These are phyloP conservation scores for Indri indri DNA, from an alignment of 2,113 vertebrate genomes.

Conservation along the genomic window DNA sequence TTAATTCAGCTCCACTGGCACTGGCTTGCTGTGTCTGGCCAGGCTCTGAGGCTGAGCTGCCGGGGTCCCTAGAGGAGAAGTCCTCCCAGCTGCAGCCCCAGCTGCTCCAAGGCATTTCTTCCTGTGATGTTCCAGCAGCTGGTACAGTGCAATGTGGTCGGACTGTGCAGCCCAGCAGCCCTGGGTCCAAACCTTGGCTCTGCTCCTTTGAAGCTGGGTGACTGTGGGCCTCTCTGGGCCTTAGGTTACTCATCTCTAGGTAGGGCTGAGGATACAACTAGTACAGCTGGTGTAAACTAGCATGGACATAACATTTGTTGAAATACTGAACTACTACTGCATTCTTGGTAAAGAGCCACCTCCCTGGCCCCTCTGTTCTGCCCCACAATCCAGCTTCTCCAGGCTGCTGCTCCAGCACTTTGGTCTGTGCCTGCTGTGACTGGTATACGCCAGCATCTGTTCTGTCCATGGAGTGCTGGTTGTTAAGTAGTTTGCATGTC, in stretches of 20 bases:
- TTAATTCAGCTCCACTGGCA: constrained; percentile 61
- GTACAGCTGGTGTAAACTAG: not conserved
- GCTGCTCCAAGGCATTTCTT: not conserved
- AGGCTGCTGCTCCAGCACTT: not conserved
- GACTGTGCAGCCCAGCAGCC: not conserved
- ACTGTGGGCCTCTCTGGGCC: not conserved
- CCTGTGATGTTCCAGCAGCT: not conserved
- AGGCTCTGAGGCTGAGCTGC: constrained; percentile 38
- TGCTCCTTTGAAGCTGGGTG: not conserved
- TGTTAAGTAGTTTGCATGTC: not conserved
- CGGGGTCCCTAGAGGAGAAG: constrained; percentile 32
- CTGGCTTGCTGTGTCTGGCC: constrained; percentile 47
- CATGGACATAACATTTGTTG: not conserved
- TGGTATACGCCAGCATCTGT: not conserved
- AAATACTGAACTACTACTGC: not conserved
- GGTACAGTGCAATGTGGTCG: not conserved
- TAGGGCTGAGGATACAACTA: not conserved
- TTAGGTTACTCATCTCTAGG: not conserved
- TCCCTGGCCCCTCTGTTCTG: not conserved
- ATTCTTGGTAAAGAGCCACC: not conserved
- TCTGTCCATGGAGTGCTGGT: not conserved
- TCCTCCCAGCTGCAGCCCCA: not conserved
- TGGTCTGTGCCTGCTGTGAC: not conserved
- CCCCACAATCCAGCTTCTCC: not conserved
- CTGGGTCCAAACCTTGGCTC: not conserved